Evolutionary conservation across 2,113 vertebrate genomes (phyloP).

Genomic region (Henicopernis longicauda): DNA sequence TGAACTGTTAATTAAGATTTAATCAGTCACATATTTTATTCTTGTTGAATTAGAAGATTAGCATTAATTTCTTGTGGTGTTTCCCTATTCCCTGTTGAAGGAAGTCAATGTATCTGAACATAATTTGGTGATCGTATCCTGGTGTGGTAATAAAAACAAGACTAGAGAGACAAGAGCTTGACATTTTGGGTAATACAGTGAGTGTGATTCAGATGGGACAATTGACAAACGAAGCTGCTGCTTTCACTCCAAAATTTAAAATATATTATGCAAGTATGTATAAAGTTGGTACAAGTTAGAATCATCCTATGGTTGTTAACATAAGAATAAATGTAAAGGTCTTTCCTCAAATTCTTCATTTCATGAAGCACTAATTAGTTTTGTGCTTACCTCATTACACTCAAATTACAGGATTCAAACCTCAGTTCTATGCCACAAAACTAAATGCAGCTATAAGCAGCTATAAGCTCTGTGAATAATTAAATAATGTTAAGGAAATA

Average conservation of each 20-base stretch:
- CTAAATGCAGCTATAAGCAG: neutral
- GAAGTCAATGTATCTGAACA: conserved; percentile 25
- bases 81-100: conserved; percentile 27
- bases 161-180: neutral
- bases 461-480: neutral
- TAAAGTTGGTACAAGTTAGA: neutral
- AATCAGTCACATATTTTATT: conserved; percentile 69
- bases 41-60: conserved; percentile 55
- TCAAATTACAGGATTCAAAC: neutral
- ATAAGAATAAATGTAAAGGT: neutral
- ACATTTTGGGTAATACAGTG: conserved; percentile 2
- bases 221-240: neutral
- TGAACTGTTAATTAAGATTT: conserved; percentile 72
- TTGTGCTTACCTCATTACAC: neutral
- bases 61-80: conserved; percentile 52
- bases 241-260: neutral
- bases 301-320: neutral
- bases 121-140: conserved; percentile 15
- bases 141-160: conserved; percentile 9
- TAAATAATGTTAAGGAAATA: neutral
- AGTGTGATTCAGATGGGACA: neutral
- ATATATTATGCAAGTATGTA: neutral
- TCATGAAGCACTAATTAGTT: neutral
- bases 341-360: neutral
- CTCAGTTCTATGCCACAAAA: neutral